These are phyloP conservation scores for Ivindomyrus marchei DNA, from an alignment of 2,113 vertebrate species.

Conservation along the genomic window DNA sequence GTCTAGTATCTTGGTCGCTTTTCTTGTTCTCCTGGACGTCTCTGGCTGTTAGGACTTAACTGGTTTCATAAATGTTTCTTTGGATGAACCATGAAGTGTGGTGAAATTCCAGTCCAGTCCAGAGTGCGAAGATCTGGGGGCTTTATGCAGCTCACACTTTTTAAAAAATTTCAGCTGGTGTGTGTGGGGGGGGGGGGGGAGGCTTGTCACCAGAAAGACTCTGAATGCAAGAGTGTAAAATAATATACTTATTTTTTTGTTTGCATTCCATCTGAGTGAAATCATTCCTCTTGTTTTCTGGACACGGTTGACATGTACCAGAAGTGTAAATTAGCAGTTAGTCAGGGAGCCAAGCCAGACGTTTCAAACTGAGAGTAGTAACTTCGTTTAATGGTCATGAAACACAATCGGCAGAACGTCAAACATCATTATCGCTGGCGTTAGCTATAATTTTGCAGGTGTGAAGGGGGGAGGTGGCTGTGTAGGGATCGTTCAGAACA, in stretches of 20 bases:
- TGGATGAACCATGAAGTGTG: not conserved
- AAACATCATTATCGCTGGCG: conserved; percentile 52
- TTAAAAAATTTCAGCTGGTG: conserved; percentile 26
- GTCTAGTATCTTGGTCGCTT: not conserved
- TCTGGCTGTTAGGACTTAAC: not conserved
- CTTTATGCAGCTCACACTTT: not conserved
- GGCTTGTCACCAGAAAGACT: conserved; percentile 45
- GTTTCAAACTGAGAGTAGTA: conserved; percentile 53
- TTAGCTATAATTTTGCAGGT: conserved; percentile 58
- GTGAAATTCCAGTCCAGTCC: conserved; percentile 21
- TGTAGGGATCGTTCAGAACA: conserved; percentile 31
- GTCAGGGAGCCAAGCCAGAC: conserved; percentile 63
- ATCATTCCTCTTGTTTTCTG: conserved; percentile 63
- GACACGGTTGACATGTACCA: conserved; percentile 68
- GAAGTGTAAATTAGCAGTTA: conserved; percentile 68
- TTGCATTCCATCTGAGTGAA: conserved; percentile 57
- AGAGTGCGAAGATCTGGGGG: conserved; percentile 28
- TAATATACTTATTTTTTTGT: conserved; percentile 43
- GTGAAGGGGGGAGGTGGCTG: conserved; percentile 42
- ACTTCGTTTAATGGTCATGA: conserved; percentile 54
- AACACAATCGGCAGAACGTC: conserved; percentile 57
- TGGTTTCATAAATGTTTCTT: not conserved
- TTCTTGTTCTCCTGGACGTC: not conserved
- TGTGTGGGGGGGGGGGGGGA: conserved; percentile 32
- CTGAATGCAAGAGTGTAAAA: conserved; percentile 38